Evolutionary conservation across 2,888 invertebrate genomes (phyloP), one percentile per base, ranked within the genome.

Genomic region (Zeuzera pyrina): DNA sequence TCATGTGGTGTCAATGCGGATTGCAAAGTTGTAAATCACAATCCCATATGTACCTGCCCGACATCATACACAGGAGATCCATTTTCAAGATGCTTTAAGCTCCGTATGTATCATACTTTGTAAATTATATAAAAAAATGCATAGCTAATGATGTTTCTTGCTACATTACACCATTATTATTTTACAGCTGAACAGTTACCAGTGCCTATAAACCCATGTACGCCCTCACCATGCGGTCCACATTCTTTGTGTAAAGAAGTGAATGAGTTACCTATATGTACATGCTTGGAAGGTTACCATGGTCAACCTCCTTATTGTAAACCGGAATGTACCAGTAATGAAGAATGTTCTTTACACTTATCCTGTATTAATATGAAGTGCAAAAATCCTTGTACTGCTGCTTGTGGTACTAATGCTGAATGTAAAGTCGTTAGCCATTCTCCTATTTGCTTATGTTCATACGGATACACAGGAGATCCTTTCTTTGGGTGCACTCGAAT

Each of bases 341-440:
- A 88, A 43, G 92, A 93, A 63, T 93, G 93, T 56, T 65, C 86
- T 8, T 77, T 76, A 42, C 85, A 88, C 43, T 70, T 90, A 42
- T 89, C 92, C 2, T 94, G 93, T 54, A 85, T 90, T 15, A 90
- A 89, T 60, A 88, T 89, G 57, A 92, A 91, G 76, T 93, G 93
- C 58, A 85, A 83, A 50, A 90, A 92, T 67, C 92, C 92, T 4
- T 93, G 92, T 47, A 87, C 88, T 38, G 87, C 88, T 29, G 81
- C 88, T 3, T 93, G 93, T 59, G 92, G 91, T 21, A 42, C 74
- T 11, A 91, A 90, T 56, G 88, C 92, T 0, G 89, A 91, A 55
- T 94, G 93, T 58, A 87, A 86, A 47, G 92, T 92, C 10, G 85
- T 91, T 7, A 92, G 91, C 56, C 91, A 92, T 61, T 87, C 92